Evolutionary conservation across 2,797 vertebrate genomes (phyloP), one percentile per base, ranked within the genome.

Genomic region (Sebastes matsubarae): DNA sequence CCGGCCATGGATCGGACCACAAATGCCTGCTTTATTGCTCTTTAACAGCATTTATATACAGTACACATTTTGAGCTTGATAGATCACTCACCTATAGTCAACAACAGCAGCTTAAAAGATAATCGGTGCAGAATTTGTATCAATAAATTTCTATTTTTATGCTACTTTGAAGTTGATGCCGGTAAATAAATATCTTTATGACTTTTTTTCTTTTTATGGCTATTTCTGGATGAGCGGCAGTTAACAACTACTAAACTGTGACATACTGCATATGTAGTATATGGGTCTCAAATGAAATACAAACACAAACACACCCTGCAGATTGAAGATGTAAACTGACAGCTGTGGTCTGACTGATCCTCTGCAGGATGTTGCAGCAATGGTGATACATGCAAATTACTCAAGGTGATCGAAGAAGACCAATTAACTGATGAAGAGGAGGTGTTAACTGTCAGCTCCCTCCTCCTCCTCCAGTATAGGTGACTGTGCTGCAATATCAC

Each of bases 401-500:
- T 67, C 5, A 22, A 11, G 63, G 75, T 63, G 36, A 74, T 67
- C 79, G 5, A 18, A 72, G 54, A 57, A 52, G 34, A 60, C 42
- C 30, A 29, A 46, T 1, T 8, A 55, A 61, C 5, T 60, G 29
- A 18, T 20, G 6, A 30, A 16, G 52, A 16, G 16, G 14, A 16
- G 18, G 27, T 34, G 8, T 11, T 18, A 38, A 13, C 57, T 64
- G 46, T 70, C 34, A 42, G 27, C 69, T 55, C 60, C 42, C 42
- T 50, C 46, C 18, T 50, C 58, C 66, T 68, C 34, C 67, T 30
- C 52, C 69, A 8, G 61, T 25, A 38, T 42, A 65, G 75, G 73
- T 81, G 72, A 70, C 68, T 24, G 69, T 84, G 76, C 81, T 85
- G 91, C 89, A 87, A n/a, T 20, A 73, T 74, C 83, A 79, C 68